These are phyloP conservation scores for Tenodera sinensis DNA, from an alignment of 2,888 invertebrate genomes.

Conservation along the genomic window DNA sequence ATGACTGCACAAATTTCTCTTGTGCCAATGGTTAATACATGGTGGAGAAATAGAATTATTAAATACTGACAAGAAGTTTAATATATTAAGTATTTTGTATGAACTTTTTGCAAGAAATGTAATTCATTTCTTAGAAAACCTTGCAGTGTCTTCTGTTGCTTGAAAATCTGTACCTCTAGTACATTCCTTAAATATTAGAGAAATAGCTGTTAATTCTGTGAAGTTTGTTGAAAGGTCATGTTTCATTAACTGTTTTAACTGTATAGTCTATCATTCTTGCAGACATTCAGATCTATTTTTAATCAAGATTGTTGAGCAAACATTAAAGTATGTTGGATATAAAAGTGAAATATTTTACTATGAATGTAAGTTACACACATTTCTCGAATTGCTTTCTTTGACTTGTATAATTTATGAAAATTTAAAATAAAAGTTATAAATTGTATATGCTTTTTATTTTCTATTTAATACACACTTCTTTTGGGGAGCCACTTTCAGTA, in stretches of 20 bases:
- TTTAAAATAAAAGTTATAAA: constrained; percentile 7
- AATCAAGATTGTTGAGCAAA: not conserved
- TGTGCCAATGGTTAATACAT: constrained; percentile 4
- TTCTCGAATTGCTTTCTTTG: constrained; percentile 5
- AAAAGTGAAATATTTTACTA: constrained; percentile 4
- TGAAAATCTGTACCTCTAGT: not conserved
- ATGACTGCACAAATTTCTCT: constrained; percentile 7
- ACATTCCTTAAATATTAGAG: constrained; percentile 10
- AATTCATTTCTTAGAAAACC: not conserved
- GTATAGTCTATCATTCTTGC: not conserved
- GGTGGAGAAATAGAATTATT: not conserved
- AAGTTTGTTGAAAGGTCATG: not conserved
- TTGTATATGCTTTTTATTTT: not conserved
- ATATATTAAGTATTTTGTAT: constrained; percentile 11
- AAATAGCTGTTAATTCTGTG: not conserved
- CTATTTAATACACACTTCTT: not conserved
- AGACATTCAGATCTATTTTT: not conserved
- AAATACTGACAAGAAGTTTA: constrained; percentile 5
- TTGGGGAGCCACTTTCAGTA: no score
- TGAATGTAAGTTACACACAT: constrained; percentile 6
- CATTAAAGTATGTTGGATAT: not conserved
- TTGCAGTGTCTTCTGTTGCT: not conserved
- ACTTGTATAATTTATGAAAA: constrained; percentile 10
- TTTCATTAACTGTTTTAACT: not conserved
- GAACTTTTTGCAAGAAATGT: not conserved